Evolutionary conservation across 1,140 invertebrate genomes (phyloP).

Genomic region (Cotesia chilonis): DNA sequence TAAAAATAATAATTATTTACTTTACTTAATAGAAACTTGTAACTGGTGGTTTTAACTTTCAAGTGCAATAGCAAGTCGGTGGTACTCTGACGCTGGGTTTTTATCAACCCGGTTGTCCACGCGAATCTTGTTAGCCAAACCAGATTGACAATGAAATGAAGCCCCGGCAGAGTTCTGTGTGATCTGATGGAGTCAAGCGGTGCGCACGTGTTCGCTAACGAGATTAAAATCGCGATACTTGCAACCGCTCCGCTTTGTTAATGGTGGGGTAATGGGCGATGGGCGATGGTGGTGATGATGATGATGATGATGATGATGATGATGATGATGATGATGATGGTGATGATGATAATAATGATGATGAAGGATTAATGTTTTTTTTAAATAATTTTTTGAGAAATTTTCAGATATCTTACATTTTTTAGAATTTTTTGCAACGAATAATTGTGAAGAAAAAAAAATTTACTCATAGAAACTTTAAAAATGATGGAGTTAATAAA

Average conservation of each 20-base stretch:
- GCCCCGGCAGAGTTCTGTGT: slow-evolving; percentile 46
- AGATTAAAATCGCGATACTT: slow-evolving; percentile 64
- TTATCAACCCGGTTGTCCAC: slow-evolving; percentile 56
- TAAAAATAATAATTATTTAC: too few relatives aligned
- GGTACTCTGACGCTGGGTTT: slow-evolving; percentile 52
- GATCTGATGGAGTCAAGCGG: slow-evolving; percentile 46
- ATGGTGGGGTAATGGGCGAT: not conserved
- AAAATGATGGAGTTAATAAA: too few relatives aligned
- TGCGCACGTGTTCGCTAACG: slow-evolving; percentile 66
- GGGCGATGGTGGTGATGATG: slow-evolving; percentile 46
- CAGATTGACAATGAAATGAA: slow-evolving; percentile 62
- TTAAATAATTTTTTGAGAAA: too few relatives aligned
- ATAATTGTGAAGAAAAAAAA: too few relatives aligned
- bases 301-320: slow-evolving; percentile 27
- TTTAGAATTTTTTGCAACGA: too few relatives aligned
- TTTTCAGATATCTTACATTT: too few relatives aligned
- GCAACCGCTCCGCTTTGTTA: slow-evolving; percentile 25
- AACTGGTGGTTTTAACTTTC: slow-evolving; percentile 11
- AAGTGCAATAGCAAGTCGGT: slow-evolving; percentile 50
- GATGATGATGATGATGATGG: slow-evolving; percentile 38
- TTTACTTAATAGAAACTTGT: too few relatives aligned
- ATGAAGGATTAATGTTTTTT: not conserved
- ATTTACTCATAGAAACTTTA: too few relatives aligned
- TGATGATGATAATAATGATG: not conserved
- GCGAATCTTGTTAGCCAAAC: slow-evolving; percentile 67